A percentile compares a stretch with the other conserved stretches of the same genome.
These are phyloP conservation scores for Plutomurus gul DNA, from an alignment of 1,140 invertebrate species.

Conservation along the genomic window DNA sequence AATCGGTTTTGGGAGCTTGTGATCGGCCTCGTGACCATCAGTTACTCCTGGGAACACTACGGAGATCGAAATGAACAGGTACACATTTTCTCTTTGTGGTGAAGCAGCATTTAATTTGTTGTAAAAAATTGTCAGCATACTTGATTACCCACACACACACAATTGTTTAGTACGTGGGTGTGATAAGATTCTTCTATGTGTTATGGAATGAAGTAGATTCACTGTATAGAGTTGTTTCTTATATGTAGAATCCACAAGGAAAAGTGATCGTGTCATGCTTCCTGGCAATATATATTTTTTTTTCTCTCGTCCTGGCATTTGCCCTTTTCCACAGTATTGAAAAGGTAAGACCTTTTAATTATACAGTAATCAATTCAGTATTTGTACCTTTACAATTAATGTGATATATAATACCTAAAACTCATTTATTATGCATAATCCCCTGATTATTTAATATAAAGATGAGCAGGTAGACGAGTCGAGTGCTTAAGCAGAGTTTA, in stretches of 20 bases:
- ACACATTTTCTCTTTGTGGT: neutral
- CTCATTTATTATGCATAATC: too few species aligned
- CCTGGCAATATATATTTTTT: slow-evolving; percentile 5
- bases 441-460: neutral
- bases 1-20: neutral
- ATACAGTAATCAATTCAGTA: too few species aligned
- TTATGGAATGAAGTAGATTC: too few species aligned
- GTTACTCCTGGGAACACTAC: neutral
- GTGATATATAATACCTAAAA: too few species aligned
- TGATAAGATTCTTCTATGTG: too few species aligned
- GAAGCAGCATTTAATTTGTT: neutral
- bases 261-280: slow-evolving; percentile 11
- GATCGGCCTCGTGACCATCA: neutral
- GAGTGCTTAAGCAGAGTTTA: neutral
- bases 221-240: neutral
- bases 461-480: neutral
- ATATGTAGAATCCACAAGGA: neutral
- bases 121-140: neutral
- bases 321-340: neutral
- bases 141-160: neutral
- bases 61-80: slow-evolving; percentile 9
- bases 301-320: neutral
- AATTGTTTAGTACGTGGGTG: neutral
- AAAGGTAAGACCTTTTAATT: neutral
- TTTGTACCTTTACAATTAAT: too few species aligned